phyloP scores from a whole-genome alignment of 2,113 vertebrate genomes.

The Axis porcinus region DNA sequence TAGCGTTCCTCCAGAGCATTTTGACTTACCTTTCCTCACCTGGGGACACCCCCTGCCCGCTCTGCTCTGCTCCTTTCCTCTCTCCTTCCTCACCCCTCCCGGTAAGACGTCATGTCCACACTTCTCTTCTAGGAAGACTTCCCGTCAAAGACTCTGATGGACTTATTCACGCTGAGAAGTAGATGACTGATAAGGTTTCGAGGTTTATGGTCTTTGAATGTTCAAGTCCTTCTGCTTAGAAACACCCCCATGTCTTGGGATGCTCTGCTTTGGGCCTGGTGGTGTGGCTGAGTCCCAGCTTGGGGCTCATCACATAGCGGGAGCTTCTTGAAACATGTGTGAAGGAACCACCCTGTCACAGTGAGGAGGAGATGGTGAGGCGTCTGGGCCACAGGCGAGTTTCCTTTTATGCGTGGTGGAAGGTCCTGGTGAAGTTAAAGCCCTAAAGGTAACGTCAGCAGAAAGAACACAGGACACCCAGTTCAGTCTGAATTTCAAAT shows the following conservation, averaged over 20 bases:
- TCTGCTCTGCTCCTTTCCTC: not conserved
- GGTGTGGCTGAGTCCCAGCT: not conserved
- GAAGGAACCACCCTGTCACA: not conserved
- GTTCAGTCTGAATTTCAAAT: not conserved
- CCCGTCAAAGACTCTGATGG: not conserved
- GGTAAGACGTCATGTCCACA: not conserved
- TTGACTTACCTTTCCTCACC: not conserved
- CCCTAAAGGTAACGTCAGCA: not conserved
- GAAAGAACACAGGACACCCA: not conserved
- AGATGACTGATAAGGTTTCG: rapidly evolving
- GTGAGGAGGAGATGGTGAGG: not conserved
- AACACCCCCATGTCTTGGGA: not conserved
- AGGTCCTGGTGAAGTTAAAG: not conserved
- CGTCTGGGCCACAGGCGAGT: not conserved
- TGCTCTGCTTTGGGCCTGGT: not conserved
- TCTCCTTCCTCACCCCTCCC: not conserved
- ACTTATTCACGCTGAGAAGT: not conserved
- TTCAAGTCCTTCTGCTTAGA: not conserved
- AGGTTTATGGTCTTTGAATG: not conserved
- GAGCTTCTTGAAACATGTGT: not conserved
- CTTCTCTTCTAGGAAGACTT: not conserved
- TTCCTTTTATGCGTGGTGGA: not conserved
- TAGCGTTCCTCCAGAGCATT: not conserved
- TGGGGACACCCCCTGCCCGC: not conserved
- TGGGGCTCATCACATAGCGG: rapidly evolving